phyloP scores from a whole-genome alignment of 2,888 invertebrate species.

The Plagodis pulveraria region DNA sequence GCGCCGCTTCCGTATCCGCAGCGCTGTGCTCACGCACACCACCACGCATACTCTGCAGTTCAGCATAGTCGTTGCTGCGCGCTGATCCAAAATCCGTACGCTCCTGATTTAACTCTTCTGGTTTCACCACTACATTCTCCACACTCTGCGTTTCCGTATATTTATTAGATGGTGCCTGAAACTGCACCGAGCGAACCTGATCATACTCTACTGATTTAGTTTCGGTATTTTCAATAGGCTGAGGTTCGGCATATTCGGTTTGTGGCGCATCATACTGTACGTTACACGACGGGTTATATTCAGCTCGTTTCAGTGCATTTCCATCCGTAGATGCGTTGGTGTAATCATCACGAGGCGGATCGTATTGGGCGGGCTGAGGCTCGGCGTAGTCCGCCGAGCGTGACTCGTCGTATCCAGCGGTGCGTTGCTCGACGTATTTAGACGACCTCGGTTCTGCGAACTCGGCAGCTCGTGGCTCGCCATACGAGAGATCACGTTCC shows the following conservation, averaged over 20 bases:
- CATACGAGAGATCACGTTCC: constrained; percentile 9
- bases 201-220: not conserved
- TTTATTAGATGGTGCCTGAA: not conserved
- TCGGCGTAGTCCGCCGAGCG: constrained; percentile 7
- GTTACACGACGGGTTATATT: constrained; percentile 1
- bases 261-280: not conserved
- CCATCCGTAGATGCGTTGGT: not conserved
- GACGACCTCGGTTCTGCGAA: constrained; percentile 9
- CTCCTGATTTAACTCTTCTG: not conserved
- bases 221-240: no score
- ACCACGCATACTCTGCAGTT: constrained; percentile 68
- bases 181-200: not conserved
- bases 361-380: constrained; percentile 8
- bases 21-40: constrained; percentile 85
- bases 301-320: not conserved
- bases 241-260: no score
- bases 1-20: constrained; percentile 95
- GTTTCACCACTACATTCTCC: not conserved
- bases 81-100: constrained; percentile 15
- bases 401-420: constrained; percentile 4
- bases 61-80: constrained; percentile 23
- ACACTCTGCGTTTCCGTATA: not conserved
- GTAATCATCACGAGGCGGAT: not conserved
- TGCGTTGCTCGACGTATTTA: not conserved
- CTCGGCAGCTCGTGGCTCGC: constrained; percentile 11